Base-by-base conservation (phyloP, 1,140 invertebrate species). In the Euschistus heros region DNA sequence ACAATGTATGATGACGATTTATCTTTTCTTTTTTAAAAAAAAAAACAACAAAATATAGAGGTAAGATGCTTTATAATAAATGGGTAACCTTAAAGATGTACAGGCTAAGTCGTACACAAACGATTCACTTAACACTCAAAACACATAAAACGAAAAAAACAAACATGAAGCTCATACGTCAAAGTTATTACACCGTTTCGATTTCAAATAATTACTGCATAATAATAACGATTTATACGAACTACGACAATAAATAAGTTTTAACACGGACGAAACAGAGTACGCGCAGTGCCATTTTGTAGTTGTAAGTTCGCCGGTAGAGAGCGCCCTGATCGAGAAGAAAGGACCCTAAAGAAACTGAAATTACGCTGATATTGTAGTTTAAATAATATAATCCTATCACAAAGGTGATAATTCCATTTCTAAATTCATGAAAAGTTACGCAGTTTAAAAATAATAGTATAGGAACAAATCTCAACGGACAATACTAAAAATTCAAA, bases 241-340 rank as follows among this genome's bases (percentile, higher is more conserved):
- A 57, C 24, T 57, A 57, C 24, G 24, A 22, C 24, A 57, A 20
- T 57, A 57, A 50, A 57, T 57, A 57, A 24, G 20, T 57, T 57
- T 24, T 57, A 57, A 57, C 54, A 57, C 54, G 54, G 54, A 26
- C 54, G 18, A 54, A 33, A 65, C 52, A 27, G 52, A 55, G 64
- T 65, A 59, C 55, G 64, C 55, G 52, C 55, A 59, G 30, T 57
- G 55, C 55, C 55, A 65, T 65, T 65, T 57, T 65, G 37, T 59
- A 59, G 64, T 57, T 65, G 24, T 20, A 27, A 42, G 37, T 20
- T 65, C 30, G 64, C 30, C 54, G 54, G 20, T 22, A 64, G 50
- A 20, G 63, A 26, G 50, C 50, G n/a, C 20, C 18, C 13, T 20
- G 13, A 50, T 50, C 62, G 44, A 20, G 17, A 50, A 27, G 61